Conservation (phyloP, 1,140 invertebrate genomes). For the Drepana arcuata region DNA sequence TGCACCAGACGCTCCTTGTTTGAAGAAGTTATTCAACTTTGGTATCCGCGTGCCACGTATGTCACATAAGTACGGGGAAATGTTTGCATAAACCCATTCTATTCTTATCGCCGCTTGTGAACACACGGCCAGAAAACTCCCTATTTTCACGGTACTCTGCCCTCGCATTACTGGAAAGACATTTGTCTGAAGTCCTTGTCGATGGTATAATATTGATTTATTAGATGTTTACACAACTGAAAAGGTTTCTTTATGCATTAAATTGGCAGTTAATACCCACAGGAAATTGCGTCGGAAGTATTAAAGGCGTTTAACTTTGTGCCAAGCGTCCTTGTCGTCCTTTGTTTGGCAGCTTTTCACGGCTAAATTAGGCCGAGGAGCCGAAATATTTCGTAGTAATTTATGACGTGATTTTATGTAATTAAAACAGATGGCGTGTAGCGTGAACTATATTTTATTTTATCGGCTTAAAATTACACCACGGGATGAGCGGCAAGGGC, state of each 20-base stretch:
- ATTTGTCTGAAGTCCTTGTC: too few species aligned
- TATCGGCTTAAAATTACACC: constrained; percentile 63
- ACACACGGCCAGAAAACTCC: constrained; percentile 15
- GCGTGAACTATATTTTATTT: constrained; percentile 62
- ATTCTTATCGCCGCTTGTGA: constrained; percentile 16
- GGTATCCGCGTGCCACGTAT: neutral
- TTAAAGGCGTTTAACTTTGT: constrained; percentile 49
- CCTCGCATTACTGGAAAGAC: too few species aligned
- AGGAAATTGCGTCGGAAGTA: constrained; percentile 43
- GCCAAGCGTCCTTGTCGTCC: constrained; percentile 39
- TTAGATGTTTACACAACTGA: too few species aligned
- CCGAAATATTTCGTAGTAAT: constrained; percentile 55
- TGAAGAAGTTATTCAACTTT: too few species aligned
- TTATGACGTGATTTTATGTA: constrained; percentile 59
- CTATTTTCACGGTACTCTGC: constrained; percentile 13
- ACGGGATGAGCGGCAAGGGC: constrained; percentile 42
- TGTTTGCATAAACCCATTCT: constrained; percentile 12
- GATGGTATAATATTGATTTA: too few species aligned
- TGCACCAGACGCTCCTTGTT: too few species aligned
- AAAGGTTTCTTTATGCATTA: constrained; percentile 39
- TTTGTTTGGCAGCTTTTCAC: constrained; percentile 53
- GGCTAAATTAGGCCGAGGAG: constrained; percentile 42
- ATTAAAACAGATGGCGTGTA: constrained; percentile 54
- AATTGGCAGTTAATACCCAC: constrained; percentile 40
- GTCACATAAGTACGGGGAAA: constrained; percentile 6